These are phyloP conservation scores for Phaonia tiefii DNA, from an alignment of 2,888 invertebrate species.

Conservation along the genomic window DNA sequence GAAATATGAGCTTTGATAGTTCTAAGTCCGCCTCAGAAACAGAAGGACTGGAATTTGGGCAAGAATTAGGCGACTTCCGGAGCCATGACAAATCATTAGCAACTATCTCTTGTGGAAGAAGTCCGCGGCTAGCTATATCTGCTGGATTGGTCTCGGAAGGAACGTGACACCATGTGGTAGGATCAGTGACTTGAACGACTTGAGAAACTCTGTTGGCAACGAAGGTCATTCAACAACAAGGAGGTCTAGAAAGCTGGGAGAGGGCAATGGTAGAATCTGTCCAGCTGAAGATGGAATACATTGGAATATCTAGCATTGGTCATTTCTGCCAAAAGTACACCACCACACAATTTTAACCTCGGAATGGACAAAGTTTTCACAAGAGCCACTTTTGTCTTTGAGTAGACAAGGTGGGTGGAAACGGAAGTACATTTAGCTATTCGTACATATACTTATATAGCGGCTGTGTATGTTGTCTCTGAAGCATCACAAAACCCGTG, in stretches of 20 bases:
- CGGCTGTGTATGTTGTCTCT: neutral
- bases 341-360: slow-evolving; percentile 15
- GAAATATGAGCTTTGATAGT: too few relatives aligned
- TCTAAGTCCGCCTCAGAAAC: too few relatives aligned
- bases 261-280: too few relatives aligned
- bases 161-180: neutral
- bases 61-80: too few relatives aligned
- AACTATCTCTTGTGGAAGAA: slow-evolving; percentile 18
- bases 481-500: slow-evolving; percentile 5
- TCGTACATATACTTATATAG: neutral
- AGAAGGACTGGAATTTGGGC: too few relatives aligned
- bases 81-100: slow-evolving; percentile 34
- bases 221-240: slow-evolving; percentile 33
- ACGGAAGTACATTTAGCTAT: too few relatives aligned
- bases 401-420: neutral
- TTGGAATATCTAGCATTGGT: neutral
- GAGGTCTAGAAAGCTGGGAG: slow-evolving; percentile 27
- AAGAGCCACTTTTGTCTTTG: slow-evolving; percentile 23
- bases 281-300: slow-evolving; percentile 11
- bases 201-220: slow-evolving; percentile 35
- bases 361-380: slow-evolving; percentile 19
- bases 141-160: slow-evolving; percentile 40
- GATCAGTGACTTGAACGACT: slow-evolving; percentile 6
- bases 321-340: slow-evolving; percentile 10
- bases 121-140: slow-evolving; percentile 39